A percentile compares a stretch with the other conserved stretches of the same genome.
Evolutionary conservation across 2,888 invertebrate species (phyloP).

Genomic region (Pteria penguin): DNA sequence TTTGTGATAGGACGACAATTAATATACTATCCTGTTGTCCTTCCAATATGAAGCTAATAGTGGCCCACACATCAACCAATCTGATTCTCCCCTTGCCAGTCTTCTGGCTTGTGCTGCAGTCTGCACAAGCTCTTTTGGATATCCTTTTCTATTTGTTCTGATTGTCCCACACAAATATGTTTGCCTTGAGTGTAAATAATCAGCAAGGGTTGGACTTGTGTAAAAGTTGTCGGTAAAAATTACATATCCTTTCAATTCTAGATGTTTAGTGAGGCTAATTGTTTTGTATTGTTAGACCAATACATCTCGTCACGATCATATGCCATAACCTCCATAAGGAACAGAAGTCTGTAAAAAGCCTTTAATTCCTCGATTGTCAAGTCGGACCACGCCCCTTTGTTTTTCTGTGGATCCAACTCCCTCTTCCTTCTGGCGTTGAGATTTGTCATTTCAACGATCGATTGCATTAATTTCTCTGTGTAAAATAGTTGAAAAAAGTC

Average conservation of each 20-base stretch:
- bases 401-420: not conserved
- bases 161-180: constrained; percentile 29
- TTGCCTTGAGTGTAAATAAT: not conserved
- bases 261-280: no score
- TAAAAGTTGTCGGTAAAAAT: constrained; percentile 11
- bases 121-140: constrained; percentile 16
- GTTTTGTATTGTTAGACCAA: constrained; percentile 1
- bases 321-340: constrained; percentile 14
- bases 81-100: not conserved
- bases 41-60: constrained; percentile 13
- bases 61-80: not conserved
- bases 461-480: not conserved
- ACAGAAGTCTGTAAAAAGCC: not conserved
- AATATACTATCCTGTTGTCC: constrained; percentile 10
- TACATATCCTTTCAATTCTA: constrained; percentile 18
- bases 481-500: constrained; percentile 10
- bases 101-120: not conserved
- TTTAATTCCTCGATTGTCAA: constrained; percentile 1
- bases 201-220: constrained; percentile 5
- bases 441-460: constrained; percentile 11
- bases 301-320: constrained; percentile 18
- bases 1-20: not conserved
- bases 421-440: not conserved
- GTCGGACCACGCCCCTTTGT: constrained; percentile 1
- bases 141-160: constrained; percentile 23